Base-by-base conservation (phyloP, 2,113 vertebrate species). In the Apeltes quadracus region DNA sequence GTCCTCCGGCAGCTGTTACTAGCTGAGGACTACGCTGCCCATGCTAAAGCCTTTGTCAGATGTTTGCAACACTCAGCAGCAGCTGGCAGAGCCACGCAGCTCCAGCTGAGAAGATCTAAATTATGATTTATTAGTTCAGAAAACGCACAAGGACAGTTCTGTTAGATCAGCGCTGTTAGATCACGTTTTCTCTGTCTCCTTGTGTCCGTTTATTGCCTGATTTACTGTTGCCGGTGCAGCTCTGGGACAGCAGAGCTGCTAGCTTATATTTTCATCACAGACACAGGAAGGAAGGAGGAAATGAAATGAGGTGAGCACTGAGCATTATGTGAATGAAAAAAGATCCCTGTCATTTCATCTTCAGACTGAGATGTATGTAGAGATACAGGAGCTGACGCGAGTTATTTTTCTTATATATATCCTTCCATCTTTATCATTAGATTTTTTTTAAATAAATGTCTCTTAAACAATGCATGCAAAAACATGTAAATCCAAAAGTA, bases 241-340 rank as follows among this genome's bases (percentile, higher is more conserved):
- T 81, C 65, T 57, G 39, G 58, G 89, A 91, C 83, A 86, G 76
- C 78, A 69, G 84, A 83, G 72, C 76, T 66, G 85, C 46, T 23
- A 78, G 78, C 82, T 81, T 77, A 78, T 85, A 75, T 91, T 83
- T 88, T 86, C 86, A 89, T 87, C 82, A 84, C 65, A 72, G 80
- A 69, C 87, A 72, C 88, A 87, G 88, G 88, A 91, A 90, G 85
- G 76, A 79, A 84, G 74, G 80, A 89, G 88, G 88, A 91, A 89
- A 91, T 89, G 88, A 80, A 82, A 89, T 27, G 69, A 90, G 90
- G 88, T 88, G 90, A 87, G 76, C 4, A 50, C 70, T 87, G 84
- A 88, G 83, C 65, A 83, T 84, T 78, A 82, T 86, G 80, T 80
- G 76, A 81, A 81, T 81, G 69, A 27, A 61, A 61, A 63, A 75